Percentiles rank a stretch among this genome's conserved stretches.
Evolutionary conservation across 2,888 invertebrate genomes (phyloP).

Genomic region (Andrena haemorrhoa): DNA sequence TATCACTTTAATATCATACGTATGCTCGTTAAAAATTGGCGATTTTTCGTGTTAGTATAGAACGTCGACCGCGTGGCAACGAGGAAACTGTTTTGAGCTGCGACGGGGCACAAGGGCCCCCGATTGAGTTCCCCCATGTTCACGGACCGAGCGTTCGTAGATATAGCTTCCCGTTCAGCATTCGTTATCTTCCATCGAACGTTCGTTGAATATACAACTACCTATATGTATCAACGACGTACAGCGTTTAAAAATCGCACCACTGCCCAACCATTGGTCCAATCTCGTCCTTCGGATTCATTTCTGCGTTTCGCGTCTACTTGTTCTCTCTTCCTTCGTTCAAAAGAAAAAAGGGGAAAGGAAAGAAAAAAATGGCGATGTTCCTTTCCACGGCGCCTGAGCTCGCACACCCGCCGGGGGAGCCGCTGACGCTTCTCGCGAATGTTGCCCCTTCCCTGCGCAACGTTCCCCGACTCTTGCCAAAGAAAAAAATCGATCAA

Average conservation of each 20-base stretch:
- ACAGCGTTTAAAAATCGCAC: conserved; percentile 23
- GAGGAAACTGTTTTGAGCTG: conserved; percentile 54
- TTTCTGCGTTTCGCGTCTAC: conserved; percentile 32
- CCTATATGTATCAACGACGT: conserved; percentile 11
- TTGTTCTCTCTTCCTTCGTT: conserved; percentile 56
- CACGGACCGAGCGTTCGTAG: conserved; percentile 2
- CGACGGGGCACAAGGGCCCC: conserved; percentile 23
- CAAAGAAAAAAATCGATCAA: conserved; percentile 49
- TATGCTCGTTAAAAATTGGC: conserved; percentile 9
- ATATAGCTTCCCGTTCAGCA: neutral
- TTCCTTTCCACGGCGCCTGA: conserved; percentile 25
- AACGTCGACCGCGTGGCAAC: neutral
- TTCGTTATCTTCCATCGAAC: conserved; percentile 19
- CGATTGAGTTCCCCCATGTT: conserved; percentile 19
- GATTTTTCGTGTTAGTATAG: neutral
- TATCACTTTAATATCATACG: conserved; percentile 40
- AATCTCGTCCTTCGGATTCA: neutral
- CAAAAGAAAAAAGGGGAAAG: conserved; percentile 13
- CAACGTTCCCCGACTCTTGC: conserved; percentile 45
- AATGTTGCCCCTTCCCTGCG: conserved; percentile 28
- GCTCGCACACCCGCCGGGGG: conserved; percentile 29
- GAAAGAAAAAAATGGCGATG: neutral
- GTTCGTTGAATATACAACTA: conserved; percentile 28
- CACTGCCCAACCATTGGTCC: neutral
- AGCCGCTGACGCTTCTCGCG: conserved; percentile 40